Percentiles rank a stretch among this genome's conserved stretches.
Evolutionary conservation across 1,140 invertebrate species (phyloP).

Genomic region (Drosophila novamexicana): DNA sequence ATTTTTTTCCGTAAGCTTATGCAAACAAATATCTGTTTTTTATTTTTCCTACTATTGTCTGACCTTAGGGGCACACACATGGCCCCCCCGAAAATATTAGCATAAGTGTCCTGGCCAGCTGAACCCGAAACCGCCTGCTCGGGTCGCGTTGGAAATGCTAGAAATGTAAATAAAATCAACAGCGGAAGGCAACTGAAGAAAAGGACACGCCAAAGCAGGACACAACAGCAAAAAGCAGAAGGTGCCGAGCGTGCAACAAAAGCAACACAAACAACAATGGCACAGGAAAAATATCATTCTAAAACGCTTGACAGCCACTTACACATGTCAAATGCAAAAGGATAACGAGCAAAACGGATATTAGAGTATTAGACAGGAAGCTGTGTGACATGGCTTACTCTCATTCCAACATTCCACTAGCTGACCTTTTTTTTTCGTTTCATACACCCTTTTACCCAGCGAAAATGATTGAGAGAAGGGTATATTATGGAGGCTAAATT

Average conservation of each 20-base stretch:
- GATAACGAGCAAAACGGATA: slow-evolving; percentile 79
- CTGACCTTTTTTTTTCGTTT: slow-evolving; percentile 33
- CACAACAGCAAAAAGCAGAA: slow-evolving; percentile 46
- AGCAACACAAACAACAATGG: slow-evolving; percentile 17
- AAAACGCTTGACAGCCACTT: slow-evolving; percentile 78
- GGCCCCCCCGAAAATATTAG: slow-evolving; percentile 62
- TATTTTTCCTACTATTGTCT: slow-evolving; percentile 31
- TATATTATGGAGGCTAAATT: too few relatives aligned
- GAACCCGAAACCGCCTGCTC: slow-evolving; percentile 11
- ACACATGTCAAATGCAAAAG: slow-evolving; percentile 79
- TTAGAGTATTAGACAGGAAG: slow-evolving; percentile 80
- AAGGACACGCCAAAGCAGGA: slow-evolving; percentile 44
- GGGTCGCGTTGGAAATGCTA: slow-evolving; percentile 58
- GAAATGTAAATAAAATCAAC: slow-evolving; percentile 83
- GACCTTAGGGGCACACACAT: slow-evolving; percentile 57
- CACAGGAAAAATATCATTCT: slow-evolving; percentile 76
- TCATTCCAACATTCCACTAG: slow-evolving; percentile 10
- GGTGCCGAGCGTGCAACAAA: slow-evolving; percentile 42
- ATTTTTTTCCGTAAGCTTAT: slow-evolving; percentile 20
- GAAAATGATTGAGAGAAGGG: background rate
- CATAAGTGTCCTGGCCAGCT: slow-evolving; percentile 57
- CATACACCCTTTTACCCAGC: background rate
- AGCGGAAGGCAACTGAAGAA: slow-evolving; percentile 50
- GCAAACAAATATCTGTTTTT: slow-evolving; percentile 48
- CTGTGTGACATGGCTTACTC: slow-evolving; percentile 56